These are phyloP conservation scores for Stomatorhinus walkeri DNA, from an alignment of 2,797 vertebrate species.

Conservation along the genomic window DNA sequence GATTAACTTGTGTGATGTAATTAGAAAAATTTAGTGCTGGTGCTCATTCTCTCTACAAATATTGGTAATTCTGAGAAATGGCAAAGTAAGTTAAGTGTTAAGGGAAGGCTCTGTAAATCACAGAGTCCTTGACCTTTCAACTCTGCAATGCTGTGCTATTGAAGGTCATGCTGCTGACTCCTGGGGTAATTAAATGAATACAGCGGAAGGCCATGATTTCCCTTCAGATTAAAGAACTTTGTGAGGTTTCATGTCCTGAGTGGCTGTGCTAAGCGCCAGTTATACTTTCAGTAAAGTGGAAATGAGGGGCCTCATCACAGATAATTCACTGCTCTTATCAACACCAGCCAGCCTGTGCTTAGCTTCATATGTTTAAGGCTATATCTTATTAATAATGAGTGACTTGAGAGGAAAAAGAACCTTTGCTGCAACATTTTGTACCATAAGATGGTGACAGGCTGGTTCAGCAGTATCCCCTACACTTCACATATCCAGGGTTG, in stretches of 20 bases:
- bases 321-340: background rate
- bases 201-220: background rate
- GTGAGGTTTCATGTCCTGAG: background rate
- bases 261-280: background rate
- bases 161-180: background rate
- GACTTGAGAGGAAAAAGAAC: background rate
- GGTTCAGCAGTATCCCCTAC: background rate
- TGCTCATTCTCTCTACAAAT: background rate
- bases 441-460: background rate
- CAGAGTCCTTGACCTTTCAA: background rate
- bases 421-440: background rate
- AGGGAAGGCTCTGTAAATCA: background rate
- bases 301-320: background rate
- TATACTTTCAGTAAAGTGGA: background rate
- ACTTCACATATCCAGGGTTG: background rate
- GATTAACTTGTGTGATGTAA: background rate
- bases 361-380: background rate
- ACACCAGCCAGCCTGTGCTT: background rate
- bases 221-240: background rate
- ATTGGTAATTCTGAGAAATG: background rate
- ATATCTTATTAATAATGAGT: background rate
- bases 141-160: background rate
- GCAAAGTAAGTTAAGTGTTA: background rate
- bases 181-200: constrained; percentile 1
- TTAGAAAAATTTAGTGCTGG: background rate